phyloP scores from a whole-genome alignment of 1,140 invertebrate genomes.

The Metopolophium dirhodum region DNA sequence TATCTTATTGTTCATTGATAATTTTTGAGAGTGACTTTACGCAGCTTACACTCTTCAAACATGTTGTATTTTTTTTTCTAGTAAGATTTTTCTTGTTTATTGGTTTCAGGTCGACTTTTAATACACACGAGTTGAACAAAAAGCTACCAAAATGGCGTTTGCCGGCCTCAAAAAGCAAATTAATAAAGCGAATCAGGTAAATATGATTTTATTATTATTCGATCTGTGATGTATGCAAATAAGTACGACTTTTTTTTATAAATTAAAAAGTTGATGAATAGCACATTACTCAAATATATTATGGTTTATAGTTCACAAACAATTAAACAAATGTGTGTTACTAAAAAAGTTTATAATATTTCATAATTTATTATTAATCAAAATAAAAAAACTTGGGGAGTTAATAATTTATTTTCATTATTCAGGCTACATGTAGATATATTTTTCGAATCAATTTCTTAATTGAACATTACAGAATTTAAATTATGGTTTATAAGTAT shows the following conservation, averaged over 20 bases:
- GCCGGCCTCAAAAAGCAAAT: conserved; percentile 97
- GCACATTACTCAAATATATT: not conserved
- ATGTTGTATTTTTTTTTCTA: not conserved
- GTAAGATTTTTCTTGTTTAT: not conserved
- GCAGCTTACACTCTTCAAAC: not conserved
- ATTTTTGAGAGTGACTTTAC: not conserved
- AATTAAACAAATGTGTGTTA: not conserved
- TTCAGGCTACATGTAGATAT: not conserved
- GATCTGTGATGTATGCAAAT: not conserved
- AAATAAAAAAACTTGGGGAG: not conserved
- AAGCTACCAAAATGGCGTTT: conserved; percentile 81
- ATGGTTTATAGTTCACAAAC: not conserved
- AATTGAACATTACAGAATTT: not conserved
- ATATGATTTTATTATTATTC: conserved; percentile 56
- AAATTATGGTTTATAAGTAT: not conserved
- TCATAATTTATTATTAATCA: not conserved
- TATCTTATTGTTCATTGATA: not conserved
- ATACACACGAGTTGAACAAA: not conserved
- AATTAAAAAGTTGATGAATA: too few relatives aligned
- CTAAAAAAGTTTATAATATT: not conserved
- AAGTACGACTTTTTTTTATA: not conserved
- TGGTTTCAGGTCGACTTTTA: not conserved
- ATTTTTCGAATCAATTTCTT: not conserved
- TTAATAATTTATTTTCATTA: not conserved
- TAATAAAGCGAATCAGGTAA: conserved; percentile 98